phyloP scores from a whole-genome alignment of 2,113 vertebrate species.

The Eolophus roseicapilla region DNA sequence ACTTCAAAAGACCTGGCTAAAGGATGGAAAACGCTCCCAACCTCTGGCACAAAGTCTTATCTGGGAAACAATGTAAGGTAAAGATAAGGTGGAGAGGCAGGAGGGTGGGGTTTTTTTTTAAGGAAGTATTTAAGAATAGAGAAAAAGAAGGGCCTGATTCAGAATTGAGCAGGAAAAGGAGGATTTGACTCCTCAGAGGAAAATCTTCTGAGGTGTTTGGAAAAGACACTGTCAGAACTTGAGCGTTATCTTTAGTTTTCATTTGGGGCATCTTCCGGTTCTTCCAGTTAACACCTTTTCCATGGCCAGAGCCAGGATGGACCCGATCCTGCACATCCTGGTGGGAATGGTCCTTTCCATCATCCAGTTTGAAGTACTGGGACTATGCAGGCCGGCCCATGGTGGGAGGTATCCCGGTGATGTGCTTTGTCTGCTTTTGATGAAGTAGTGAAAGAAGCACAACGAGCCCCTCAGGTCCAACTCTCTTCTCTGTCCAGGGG shows the following conservation, averaged over 20 bases:
- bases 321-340: not conserved
- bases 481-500: not conserved
- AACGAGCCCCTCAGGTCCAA: not conserved
- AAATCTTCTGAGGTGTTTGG: not conserved
- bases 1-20: not conserved
- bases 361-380: not conserved
- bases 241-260: not conserved
- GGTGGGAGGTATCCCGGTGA: not conserved
- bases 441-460: not conserved
- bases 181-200: not conserved
- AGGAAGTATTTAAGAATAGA: not conserved
- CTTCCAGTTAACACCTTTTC: constrained; percentile 11
- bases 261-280: constrained; percentile 9
- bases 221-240: not conserved
- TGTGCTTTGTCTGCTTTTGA: not conserved
- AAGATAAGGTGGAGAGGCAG: not conserved
- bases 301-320: not conserved
- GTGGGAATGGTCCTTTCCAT: not conserved
- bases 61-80: not conserved
- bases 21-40: not conserved
- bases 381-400: not conserved
- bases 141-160: not conserved
- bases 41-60: not conserved
- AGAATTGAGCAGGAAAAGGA: not conserved
- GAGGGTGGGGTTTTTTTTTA: not conserved